Conservation (phyloP, 2,888 invertebrate genomes). For the Aphodius sticticus region DNA sequence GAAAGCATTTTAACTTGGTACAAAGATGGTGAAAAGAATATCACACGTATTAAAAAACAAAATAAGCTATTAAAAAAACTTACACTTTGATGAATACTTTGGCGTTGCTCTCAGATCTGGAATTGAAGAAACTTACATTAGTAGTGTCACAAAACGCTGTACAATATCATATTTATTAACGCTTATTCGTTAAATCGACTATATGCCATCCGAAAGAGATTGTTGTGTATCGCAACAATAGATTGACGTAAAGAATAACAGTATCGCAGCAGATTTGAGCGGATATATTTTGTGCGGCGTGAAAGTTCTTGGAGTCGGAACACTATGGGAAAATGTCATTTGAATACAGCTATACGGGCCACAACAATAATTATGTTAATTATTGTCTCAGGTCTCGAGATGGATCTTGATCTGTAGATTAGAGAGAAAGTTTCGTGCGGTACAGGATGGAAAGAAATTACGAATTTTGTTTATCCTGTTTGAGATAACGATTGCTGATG, state of each 20-base stretch:
- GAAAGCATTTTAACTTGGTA: too few species aligned
- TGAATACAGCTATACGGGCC: slow-evolving; percentile 21
- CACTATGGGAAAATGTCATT: slow-evolving; percentile 23
- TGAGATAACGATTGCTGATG: neutral
- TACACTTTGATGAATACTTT: too few species aligned
- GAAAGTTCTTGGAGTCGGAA: slow-evolving; percentile 14
- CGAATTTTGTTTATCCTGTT: neutral
- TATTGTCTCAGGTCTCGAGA: slow-evolving; percentile 17
- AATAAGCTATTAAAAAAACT: too few species aligned
- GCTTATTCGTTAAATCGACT: neutral
- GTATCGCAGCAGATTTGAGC: slow-evolving; percentile 19
- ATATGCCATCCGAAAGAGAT: neutral
- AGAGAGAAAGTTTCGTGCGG: slow-evolving; percentile 18
- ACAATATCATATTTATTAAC: too few species aligned
- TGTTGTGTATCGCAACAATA: slow-evolving; percentile 13
- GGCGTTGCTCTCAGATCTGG: too few species aligned
- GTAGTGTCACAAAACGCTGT: too few species aligned
- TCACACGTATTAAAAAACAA: too few species aligned
- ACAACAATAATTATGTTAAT: slow-evolving; percentile 27
- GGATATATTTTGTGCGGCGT: slow-evolving; percentile 15
- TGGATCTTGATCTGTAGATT: slow-evolving; percentile 22
- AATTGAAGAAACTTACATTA: too few species aligned
- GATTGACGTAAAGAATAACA: slow-evolving; percentile 17
- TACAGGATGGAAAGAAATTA: slow-evolving; percentile 4
- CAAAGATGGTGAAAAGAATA: too few species aligned